A percentile compares a stretch with the other conserved stretches of the same genome.
Conservation (phyloP, 2,113 vertebrate genomes). For the Otolemur garnettii region DNA sequence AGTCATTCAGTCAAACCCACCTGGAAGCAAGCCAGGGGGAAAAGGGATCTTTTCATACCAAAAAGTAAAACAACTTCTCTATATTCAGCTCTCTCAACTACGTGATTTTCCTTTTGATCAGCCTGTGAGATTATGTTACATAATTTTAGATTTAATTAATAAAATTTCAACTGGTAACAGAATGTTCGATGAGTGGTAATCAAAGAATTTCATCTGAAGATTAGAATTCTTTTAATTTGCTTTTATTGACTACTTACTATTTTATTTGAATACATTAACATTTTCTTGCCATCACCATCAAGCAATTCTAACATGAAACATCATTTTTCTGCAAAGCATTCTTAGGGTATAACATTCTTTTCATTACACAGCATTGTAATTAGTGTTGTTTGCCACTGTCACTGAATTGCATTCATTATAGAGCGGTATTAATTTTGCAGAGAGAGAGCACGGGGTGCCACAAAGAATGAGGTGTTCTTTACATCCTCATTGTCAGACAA, state of each 20-base stretch:
- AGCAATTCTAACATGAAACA: conserved; percentile 22
- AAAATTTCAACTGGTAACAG: not conserved
- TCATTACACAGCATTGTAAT: not conserved
- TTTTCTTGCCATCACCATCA: conserved; percentile 27
- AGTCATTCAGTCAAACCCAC: not conserved
- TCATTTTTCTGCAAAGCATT: conserved; percentile 9
- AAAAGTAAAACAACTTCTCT: not conserved
- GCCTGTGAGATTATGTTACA: not conserved
- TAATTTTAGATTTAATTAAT: conserved; percentile 52
- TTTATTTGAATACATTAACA: conserved; percentile 30
- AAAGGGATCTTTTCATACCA: not conserved
- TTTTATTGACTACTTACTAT: not conserved
- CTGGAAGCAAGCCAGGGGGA: not conserved
- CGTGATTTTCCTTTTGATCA: not conserved
- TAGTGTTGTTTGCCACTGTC: not conserved
- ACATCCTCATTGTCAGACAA: conserved; percentile 3
- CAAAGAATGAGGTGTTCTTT: not conserved
- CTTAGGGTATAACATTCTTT: not conserved
- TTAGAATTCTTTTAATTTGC: conserved; percentile 23
- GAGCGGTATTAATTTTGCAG: conserved; percentile 17
- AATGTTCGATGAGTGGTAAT: not conserved
- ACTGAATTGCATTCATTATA: conserved; percentile 6
- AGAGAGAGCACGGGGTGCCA: not conserved
- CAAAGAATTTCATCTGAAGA: conserved; percentile 37
- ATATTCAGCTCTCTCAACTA: not conserved